Evolutionary conservation across 2,797 vertebrate species (phyloP).

Genomic region (Peromyscus melanophrys): DNA sequence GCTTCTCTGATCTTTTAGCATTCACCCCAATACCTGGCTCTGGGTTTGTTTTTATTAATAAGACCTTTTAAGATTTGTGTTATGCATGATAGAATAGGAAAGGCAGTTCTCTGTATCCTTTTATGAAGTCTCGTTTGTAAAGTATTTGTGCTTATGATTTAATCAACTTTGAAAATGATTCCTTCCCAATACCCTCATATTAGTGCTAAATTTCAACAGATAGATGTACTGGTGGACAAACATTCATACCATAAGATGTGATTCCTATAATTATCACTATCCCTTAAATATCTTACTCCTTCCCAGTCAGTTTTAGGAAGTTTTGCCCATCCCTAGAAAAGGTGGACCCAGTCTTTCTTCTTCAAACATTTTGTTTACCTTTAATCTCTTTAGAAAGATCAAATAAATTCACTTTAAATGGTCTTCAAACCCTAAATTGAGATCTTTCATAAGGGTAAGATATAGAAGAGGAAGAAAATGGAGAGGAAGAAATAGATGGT

Average conservation of each 20-base stretch:
- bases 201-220: neutral
- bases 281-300: neutral
- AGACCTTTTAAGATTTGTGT: no score
- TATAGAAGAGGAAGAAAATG: neutral
- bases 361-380: neutral
- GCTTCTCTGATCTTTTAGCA: no score
- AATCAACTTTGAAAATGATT: neutral
- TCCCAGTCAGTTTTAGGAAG: neutral
- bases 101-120: neutral
- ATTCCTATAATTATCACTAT: neutral
- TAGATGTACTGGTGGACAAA: neutral
- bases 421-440: neutral
- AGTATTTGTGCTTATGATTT: neutral
- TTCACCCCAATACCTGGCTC: no score
- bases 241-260: neutral
- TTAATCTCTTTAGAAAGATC: neutral
- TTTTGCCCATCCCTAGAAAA: neutral
- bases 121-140: neutral
- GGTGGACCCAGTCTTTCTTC: neutral
- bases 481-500: neutral
- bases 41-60: no score
- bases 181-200: neutral
- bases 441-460: neutral
- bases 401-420: neutral
- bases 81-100: neutral